phyloP scores from a whole-genome alignment of 2,888 invertebrate species.

The Cerastis rubricosa region DNA sequence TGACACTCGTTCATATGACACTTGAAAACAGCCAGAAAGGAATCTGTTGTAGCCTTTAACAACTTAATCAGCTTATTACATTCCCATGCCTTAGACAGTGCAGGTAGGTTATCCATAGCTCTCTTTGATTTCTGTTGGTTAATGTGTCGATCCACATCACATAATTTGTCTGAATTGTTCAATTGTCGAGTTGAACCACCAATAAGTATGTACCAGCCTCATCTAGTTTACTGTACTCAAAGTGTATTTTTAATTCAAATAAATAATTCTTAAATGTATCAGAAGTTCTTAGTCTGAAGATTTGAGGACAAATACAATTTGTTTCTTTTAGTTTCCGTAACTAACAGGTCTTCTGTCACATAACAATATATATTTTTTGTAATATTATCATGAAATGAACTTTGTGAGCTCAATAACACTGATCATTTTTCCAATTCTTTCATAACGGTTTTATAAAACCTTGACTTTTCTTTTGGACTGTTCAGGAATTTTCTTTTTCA shows the following conservation, averaged over 20 bases:
- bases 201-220: background rate
- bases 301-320: background rate
- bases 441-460: background rate
- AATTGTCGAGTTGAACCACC: background rate
- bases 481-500: background rate
- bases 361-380: background rate
- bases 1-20: background rate
- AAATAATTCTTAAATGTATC: background rate
- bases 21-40: background rate
- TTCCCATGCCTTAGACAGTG: background rate
- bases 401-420: slow-evolving; percentile 32
- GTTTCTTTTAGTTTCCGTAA: background rate
- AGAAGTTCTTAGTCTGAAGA: background rate
- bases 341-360: background rate
- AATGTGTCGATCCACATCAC: background rate
- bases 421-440: background rate
- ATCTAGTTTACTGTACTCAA: background rate
- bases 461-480: background rate
- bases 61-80: background rate
- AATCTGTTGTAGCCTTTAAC: background rate
- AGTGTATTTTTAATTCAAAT: background rate
- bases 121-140: background rate
- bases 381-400: slow-evolving; percentile 1
- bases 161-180: background rate
- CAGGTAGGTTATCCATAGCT: background rate